These are phyloP conservation scores for Trididemnum nubilum DNA, from an alignment of 23 tunicate genomes.

Conservation along the genomic window DNA sequence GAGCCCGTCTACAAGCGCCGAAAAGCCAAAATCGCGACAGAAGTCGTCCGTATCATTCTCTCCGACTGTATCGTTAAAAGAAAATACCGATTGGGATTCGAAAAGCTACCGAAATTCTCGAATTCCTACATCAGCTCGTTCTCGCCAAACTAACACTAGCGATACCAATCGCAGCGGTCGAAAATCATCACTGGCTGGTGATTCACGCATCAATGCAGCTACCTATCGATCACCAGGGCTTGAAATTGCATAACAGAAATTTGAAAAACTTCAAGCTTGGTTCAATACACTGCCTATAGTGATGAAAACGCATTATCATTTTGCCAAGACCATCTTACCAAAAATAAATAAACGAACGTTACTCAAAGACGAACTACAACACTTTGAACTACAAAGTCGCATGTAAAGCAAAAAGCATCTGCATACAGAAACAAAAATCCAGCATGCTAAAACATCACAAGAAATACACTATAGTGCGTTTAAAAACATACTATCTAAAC, in stretches of 20 bases:
- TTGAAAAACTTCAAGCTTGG: no score
- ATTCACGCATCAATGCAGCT: background rate
- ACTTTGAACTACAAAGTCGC: no score
- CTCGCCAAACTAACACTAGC: background rate
- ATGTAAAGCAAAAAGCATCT: no score
- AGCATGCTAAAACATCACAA: no score
- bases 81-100: background rate
- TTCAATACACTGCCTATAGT: no score
- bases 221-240: background rate
- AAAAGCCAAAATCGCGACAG: conserved; percentile 15
- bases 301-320: no score
- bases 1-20: conserved; percentile 30
- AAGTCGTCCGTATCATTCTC: conserved; percentile 20
- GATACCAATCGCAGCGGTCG: background rate
- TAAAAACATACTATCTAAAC: no score
- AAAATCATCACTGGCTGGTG: background rate
- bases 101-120: conserved; percentile 10
- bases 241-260: background rate
- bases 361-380: no score
- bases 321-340: no score
- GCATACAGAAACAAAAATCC: no score
- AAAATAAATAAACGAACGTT: no score
- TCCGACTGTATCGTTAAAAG: background rate
- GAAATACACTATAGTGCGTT: no score
- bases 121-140: background rate